Base-by-base conservation (phyloP, 2,888 invertebrate species). In the Lasioglossum pauxillum region DNA sequence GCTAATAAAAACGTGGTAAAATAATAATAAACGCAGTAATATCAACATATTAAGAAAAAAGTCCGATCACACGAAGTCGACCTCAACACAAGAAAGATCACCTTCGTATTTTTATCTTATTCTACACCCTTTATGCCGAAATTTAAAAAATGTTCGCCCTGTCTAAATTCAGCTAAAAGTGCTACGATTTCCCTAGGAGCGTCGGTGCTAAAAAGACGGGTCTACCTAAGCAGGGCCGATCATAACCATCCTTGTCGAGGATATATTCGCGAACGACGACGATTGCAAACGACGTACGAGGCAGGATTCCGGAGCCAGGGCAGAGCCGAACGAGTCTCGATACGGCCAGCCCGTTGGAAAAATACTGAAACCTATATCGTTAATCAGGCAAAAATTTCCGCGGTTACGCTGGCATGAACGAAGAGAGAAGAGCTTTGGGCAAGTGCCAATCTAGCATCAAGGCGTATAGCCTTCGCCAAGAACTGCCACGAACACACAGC, bases 301-400 rank as follows among this genome's bases (percentile, higher is more conserved):
- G 35, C 41, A 23, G 38, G 46, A 49, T 80, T 35, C 10, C 19
- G 27, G 77, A 80, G 86, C 83, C 83, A 81, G 79, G 27, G 74
- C 35, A 38, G 69, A 3, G 53, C 49, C 60, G 84, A 71, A 49
- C 46, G 84, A 41, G 78, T 57, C 83, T 77, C 80, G 84, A 87
- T 76, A 85, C 81, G 75, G 31, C 75, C 71, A 31, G 72, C 41
- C 44, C 77, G 78, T 78, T 53, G 88, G 90, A 86, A 91, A 90
- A 91, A 92, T 93, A 93, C 91, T 89, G 92, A 92, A 93, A 93
- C 90, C 92, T 91, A 93, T 94, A 93, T 93, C 92, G 93, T 93
- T 93, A 93, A 94, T 95, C 92, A 94, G 92, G 90, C 90, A 93
- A 93, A 93, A 94, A 93, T 93, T 93, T 92, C 91, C 89, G 93